Conservation (phyloP, 2,888 invertebrate genomes). For the Apodemia hepburni region DNA sequence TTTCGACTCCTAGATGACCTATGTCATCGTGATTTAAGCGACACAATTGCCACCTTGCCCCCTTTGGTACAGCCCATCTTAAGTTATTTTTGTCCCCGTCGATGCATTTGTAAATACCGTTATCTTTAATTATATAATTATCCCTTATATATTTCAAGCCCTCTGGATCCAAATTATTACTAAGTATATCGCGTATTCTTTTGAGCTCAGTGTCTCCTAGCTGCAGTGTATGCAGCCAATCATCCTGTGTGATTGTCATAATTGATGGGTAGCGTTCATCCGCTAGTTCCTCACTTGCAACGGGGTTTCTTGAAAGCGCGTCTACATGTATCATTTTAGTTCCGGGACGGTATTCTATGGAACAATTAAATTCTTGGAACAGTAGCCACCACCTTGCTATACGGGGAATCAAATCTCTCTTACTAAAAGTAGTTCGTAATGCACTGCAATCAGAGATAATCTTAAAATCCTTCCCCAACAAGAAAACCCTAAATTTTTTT, state of each 20-base stretch:
- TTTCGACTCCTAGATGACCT: constrained; percentile 23
- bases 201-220: constrained; percentile 22
- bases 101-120: constrained; percentile 22
- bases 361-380: neutral
- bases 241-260: constrained; percentile 9
- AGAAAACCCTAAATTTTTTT: constrained; percentile 30
- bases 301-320: neutral
- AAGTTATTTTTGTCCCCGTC: constrained; percentile 17
- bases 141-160: constrained; percentile 24
- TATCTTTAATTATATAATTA: constrained; percentile 31
- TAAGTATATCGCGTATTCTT: constrained; percentile 23
- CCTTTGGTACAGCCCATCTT: constrained; percentile 34
- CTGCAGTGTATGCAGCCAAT: constrained; percentile 21
- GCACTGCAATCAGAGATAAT: constrained; percentile 32
- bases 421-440: constrained; percentile 27
- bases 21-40: neutral
- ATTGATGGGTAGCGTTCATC: neutral
- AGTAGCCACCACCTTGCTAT: no score
- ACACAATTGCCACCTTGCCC: constrained; percentile 1
- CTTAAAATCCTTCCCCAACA: constrained; percentile 29
- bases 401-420: no score
- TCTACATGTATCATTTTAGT: constrained; percentile 1
- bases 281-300: neutral
- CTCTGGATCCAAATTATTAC: constrained; percentile 19
- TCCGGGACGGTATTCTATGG: neutral